These are phyloP conservation scores for Chalcis sispes DNA, from an alignment of 2,888 invertebrate genomes.

Conservation along the genomic window DNA sequence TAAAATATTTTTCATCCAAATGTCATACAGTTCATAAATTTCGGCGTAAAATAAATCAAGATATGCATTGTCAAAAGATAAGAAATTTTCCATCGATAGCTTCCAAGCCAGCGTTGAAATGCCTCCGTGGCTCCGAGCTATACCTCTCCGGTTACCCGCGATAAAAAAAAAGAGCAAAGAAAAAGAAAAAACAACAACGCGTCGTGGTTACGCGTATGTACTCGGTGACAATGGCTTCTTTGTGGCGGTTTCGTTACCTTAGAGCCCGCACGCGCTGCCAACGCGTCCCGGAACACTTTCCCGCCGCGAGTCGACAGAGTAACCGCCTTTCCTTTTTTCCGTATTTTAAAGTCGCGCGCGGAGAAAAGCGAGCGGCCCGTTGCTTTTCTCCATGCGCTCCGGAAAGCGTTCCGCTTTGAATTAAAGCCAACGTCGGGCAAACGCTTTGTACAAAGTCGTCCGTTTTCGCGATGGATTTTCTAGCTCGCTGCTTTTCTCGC, in stretches of 20 bases:
- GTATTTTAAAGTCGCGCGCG: constrained; percentile 20
- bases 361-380: constrained; percentile 6
- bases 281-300: constrained; percentile 45
- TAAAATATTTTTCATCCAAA: too few species aligned
- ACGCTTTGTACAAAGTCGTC: too few species aligned
- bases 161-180: background rate
- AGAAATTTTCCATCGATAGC: too few species aligned
- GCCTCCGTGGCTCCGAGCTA: too few species aligned
- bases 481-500: constrained; percentile 1
- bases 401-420: constrained; percentile 48
- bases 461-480: background rate
- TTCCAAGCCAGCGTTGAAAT: too few species aligned
- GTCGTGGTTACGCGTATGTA: too few species aligned
- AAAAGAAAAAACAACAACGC: background rate
- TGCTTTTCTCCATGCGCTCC: constrained; percentile 32
- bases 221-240: constrained; percentile 52
- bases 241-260: constrained; percentile 43
- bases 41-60: too few species aligned
- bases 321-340: background rate
- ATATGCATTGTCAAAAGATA: too few species aligned
- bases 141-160: too few species aligned
- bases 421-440: constrained; percentile 37
- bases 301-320: too few species aligned
- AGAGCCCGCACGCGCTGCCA: too few species aligned
- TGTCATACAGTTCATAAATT: too few species aligned